phyloP scores from a whole-genome alignment of 1,140 invertebrate genomes.

The Idris sp. region DNA sequence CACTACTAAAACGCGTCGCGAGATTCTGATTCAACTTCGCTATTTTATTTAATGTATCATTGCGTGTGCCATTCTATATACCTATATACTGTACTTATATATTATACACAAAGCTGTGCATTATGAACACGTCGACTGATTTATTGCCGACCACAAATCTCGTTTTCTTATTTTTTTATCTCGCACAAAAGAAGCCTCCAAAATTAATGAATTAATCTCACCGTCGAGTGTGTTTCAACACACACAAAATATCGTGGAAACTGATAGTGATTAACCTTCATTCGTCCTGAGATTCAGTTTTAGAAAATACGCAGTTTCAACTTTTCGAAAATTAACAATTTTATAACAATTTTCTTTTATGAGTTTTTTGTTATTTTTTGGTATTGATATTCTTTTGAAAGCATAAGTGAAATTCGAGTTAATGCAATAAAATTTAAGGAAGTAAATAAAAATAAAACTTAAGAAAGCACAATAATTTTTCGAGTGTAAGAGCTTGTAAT shows the following conservation, averaged over 20 bases:
- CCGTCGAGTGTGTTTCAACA: slow-evolving; percentile 43
- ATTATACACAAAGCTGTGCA: no score
- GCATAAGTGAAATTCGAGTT: no score
- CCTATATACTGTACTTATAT: no score
- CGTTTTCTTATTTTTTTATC: slow-evolving; percentile 33
- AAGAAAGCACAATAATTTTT: no score
- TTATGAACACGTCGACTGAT: no score
- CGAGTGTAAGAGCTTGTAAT: neutral
- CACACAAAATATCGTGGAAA: slow-evolving; percentile 29
- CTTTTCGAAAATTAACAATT: slow-evolving; percentile 8
- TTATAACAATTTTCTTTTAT: slow-evolving; percentile 2
- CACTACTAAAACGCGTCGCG: slow-evolving; percentile 26
- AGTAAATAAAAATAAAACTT: no score
- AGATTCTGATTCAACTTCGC: slow-evolving; percentile 20
- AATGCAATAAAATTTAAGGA: no score
- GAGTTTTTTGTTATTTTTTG: no score
- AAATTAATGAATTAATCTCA: slow-evolving; percentile 45
- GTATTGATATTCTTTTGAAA: no score
- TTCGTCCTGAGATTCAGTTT: slow-evolving; percentile 21
- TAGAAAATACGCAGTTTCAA: slow-evolving; percentile 20
- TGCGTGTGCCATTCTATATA: slow-evolving; percentile 33
- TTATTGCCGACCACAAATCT: slow-evolving; percentile 55
- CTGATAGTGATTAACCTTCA: slow-evolving; percentile 57
- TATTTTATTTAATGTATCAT: slow-evolving; percentile 42
- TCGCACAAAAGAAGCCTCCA: slow-evolving; percentile 12